Conservation (phyloP, 1,140 invertebrate genomes). For the Drosophila teissieri region DNA sequence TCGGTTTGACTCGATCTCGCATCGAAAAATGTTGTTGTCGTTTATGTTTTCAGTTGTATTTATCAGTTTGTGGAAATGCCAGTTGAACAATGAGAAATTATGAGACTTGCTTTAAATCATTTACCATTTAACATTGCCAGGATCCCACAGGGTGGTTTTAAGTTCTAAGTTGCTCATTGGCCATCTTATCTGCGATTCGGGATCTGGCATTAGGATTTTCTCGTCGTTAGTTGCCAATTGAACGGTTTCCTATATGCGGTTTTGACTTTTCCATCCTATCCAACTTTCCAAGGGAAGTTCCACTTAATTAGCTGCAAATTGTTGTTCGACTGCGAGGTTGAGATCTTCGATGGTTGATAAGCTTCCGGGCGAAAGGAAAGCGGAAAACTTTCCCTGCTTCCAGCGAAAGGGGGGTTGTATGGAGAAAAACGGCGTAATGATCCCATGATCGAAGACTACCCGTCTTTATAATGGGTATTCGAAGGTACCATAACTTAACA, state of each 20-base stretch:
- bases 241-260: constrained; percentile 75
- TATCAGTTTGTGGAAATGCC: constrained; percentile 75
- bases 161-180: constrained; percentile 55
- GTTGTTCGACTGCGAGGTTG: constrained; percentile 33
- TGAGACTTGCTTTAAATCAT: constrained; percentile 81
- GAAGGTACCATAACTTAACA: not conserved
- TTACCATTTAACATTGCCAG: constrained; percentile 49
- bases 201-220: constrained; percentile 49
- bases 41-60: constrained; percentile 74
- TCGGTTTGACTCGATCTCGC: constrained; percentile 72
- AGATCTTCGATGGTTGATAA: constrained; percentile 61
- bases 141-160: constrained; percentile 52
- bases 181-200: constrained; percentile 46
- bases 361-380: constrained; percentile 30
- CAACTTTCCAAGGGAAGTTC: constrained; percentile 41
- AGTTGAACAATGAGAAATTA: constrained; percentile 77
- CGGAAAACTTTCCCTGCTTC: constrained; percentile 47
- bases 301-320: constrained; percentile 78
- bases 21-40: constrained; percentile 45
- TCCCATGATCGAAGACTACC: constrained; percentile 33
- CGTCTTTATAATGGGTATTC: constrained; percentile 8
- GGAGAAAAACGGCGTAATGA: constrained; percentile 5
- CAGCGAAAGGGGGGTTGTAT: constrained; percentile 5
- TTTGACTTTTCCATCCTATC: constrained; percentile 41
- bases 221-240: constrained; percentile 63